Base-by-base conservation (phyloP, 1,140 invertebrate genomes). In the Drosophila trapezifrons region DNA sequence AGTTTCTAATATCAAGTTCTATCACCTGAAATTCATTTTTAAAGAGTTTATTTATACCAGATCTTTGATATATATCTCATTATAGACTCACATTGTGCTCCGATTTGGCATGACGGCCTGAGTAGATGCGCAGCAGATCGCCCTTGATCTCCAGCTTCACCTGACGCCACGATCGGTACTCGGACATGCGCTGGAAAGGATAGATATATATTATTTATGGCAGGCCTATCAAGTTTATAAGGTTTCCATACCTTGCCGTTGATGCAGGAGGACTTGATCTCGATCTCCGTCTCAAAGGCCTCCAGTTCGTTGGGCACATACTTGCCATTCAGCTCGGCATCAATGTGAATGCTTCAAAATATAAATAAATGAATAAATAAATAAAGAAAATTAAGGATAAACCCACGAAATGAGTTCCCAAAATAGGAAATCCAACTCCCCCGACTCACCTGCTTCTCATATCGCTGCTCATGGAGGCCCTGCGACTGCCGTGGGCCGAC, bases 131-230 rank as follows among this genome's bases (percentile, higher is more conserved):
- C 75, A 92, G 52, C 59, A 90, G 32, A 70, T 92, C 91, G 15
- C 91, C 91, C 37, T 92, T 90, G 27, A 92, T 90, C 54, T 92
- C 91, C 52, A 92, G 80, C 62, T 92, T 92, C 27, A 91, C 89
- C 73, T 91, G 91, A 35, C 90, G 86, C 91, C 91, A 92, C n/a
- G 91, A 92, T 60, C 91, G 91, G 70, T 90, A 92, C 40, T 92
- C 91, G 45, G 91, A 90, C 71, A 91, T 90, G 73, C 91, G 89
- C 91, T 92, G 25, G 0, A 60, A 29, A 43, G 12, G 38, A 20
- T 47, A 17, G 9, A 10, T 37, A 45, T n/a, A n/a, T n/a, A 20
- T 25, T 13, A 13, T 7, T 15, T 20, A 32, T 35, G 0, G 0
- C 4, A 35, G 32, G 32, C 3, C 4, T 12, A 35, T 12, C 32